Conservation (phyloP, 2,888 invertebrate genomes). For the Drosophila bunnanda region DNA sequence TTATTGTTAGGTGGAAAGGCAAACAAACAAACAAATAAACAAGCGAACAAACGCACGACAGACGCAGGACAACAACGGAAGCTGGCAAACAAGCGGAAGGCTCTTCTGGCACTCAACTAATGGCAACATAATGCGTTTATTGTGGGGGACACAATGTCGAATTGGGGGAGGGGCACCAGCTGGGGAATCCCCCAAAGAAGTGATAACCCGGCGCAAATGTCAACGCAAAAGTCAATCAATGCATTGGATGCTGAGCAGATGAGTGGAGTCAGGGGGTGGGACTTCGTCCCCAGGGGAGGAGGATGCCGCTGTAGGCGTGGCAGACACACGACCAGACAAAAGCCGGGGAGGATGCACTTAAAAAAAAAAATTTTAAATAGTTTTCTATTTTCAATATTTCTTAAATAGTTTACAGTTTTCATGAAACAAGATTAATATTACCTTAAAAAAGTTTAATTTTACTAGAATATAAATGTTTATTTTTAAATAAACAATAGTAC, state of each 20-base stretch:
- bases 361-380: neutral
- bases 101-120: conserved; percentile 80
- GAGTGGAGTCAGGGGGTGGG: conserved; percentile 9
- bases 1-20: conserved; percentile 62
- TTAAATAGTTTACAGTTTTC: neutral
- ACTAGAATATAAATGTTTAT: neutral
- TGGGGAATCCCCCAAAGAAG: conserved; percentile 48
- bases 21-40: conserved; percentile 24
- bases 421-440: neutral
- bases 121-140: conserved; percentile 80
- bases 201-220: conserved; percentile 75
- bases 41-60: conserved; percentile 40
- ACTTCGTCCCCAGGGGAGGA: neutral
- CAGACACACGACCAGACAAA: conserved; percentile 38
- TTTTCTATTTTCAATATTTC: neutral
- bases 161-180: conserved; percentile 31
- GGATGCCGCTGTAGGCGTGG: conserved; percentile 31
- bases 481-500: neutral
- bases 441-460: neutral
- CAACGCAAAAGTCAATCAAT: conserved; percentile 78
- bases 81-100: conserved; percentile 79
- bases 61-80: conserved; percentile 62
- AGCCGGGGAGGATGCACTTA: conserved; percentile 27
- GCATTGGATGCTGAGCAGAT: conserved; percentile 36
- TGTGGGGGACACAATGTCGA: conserved; percentile 62